These are phyloP conservation scores for Caenorhabditis doughertyi DNA, from an alignment of 2,888 invertebrate species.

Conservation along the genomic window DNA sequence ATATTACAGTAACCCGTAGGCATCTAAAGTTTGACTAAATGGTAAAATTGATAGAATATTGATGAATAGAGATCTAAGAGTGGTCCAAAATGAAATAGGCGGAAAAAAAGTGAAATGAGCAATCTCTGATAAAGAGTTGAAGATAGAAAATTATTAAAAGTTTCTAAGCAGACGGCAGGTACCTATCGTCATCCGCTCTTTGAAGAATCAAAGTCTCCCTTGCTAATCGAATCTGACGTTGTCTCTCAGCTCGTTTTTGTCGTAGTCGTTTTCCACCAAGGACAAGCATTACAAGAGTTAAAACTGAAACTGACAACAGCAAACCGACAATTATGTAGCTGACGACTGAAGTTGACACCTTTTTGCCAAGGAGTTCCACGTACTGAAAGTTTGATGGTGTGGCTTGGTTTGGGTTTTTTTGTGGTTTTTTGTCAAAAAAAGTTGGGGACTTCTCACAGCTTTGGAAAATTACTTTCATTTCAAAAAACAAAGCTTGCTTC, in stretches of 20 bases:
- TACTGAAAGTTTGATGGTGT: slow-evolving; percentile 63
- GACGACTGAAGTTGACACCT: slow-evolving; percentile 55
- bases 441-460: not conserved
- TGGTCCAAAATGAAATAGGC: slow-evolving; percentile 37
- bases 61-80: slow-evolving; percentile 38
- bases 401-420: no score
- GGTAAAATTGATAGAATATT: not conserved
- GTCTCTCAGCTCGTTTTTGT: slow-evolving; percentile 50
- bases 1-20: slow-evolving; percentile 8
- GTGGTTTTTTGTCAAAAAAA: no score
- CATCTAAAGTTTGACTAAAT: not conserved
- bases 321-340: slow-evolving; percentile 66
- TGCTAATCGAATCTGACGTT: slow-evolving; percentile 63
- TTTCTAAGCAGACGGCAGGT: slow-evolving; percentile 63
- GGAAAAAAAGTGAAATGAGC: slow-evolving; percentile 42
- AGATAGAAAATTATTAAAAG: not conserved
- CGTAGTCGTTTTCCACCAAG: slow-evolving; percentile 64
- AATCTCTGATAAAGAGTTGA: slow-evolving; percentile 31
- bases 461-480: no score
- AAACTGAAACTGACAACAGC: slow-evolving; percentile 52
- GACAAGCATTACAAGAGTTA: slow-evolving; percentile 65
- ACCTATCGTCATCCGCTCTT: slow-evolving; percentile 70
- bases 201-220: slow-evolving; percentile 69
- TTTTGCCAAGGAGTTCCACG: slow-evolving; percentile 57
- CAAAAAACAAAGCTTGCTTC: no score